Evolutionary conservation across 2,888 invertebrate species (phyloP).

Genomic region (Tachina grossa): DNA sequence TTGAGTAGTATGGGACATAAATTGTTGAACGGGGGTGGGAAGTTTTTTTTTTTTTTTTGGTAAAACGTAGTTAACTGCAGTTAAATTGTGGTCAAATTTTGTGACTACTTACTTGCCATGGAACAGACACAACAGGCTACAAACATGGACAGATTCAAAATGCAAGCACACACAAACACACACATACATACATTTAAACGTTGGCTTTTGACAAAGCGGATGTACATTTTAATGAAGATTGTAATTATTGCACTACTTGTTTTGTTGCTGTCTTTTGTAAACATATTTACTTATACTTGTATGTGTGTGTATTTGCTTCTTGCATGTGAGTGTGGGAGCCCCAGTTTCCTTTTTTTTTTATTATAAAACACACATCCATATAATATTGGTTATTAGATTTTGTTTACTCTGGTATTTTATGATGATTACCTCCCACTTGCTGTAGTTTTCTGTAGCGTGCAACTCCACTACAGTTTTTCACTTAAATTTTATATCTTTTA

Average conservation of each 20-base stretch:
- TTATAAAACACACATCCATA: background rate
- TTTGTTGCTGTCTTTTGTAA: slow-evolving; percentile 34
- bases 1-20: slow-evolving; percentile 4
- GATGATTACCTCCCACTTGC: slow-evolving; percentile 48
- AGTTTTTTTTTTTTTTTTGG: slow-evolving; percentile 9
- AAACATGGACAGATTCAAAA: background rate
- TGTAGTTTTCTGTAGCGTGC: background rate
- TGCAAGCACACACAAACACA: background rate
- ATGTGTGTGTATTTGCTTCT: background rate
- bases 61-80: slow-evolving; percentile 58
- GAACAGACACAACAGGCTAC: background rate
- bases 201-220: slow-evolving; percentile 50
- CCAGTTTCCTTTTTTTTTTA: background rate
- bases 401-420: slow-evolving; percentile 53
- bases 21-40: slow-evolving; percentile 11
- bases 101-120: slow-evolving; percentile 45
- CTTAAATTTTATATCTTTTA: slow-evolving; percentile 21
- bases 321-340: background rate
- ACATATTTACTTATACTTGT: background rate
- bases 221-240: slow-evolving; percentile 65
- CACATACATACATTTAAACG: background rate
- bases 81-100: slow-evolving; percentile 61
- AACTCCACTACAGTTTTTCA: slow-evolving; percentile 30
- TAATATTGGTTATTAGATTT: slow-evolving; percentile 35
- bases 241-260: slow-evolving; percentile 59